Evolutionary conservation across 2,888 invertebrate genomes (phyloP).

Genomic region (Galeruca laticollis): DNA sequence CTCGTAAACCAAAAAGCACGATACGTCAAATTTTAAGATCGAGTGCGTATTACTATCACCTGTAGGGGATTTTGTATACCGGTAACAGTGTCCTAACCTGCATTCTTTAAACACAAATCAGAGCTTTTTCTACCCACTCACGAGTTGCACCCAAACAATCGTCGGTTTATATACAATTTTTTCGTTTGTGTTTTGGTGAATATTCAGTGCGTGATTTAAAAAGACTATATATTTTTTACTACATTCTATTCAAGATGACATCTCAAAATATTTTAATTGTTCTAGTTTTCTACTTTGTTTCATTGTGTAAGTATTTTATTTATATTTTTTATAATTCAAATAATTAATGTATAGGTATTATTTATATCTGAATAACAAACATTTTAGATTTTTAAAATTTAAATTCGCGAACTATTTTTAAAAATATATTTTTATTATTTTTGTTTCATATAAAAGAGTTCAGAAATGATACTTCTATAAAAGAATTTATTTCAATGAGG

Average conservation of each 20-base stretch:
- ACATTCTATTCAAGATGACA: conserved; percentile 7
- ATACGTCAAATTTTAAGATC: conserved; percentile 32
- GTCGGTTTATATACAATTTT: conserved; percentile 23
- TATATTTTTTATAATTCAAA: too few relatives aligned
- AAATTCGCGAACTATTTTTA: too few relatives aligned
- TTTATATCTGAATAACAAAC: too few relatives aligned
- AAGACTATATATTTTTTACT: background rate
- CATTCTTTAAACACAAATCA: conserved; percentile 34
- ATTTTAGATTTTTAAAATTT: too few relatives aligned
- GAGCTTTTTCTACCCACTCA: conserved; percentile 39
- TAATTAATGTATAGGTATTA: too few relatives aligned
- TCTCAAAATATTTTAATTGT: too few relatives aligned
- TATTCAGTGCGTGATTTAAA: conserved; percentile 5
- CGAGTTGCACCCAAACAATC: conserved; percentile 30
- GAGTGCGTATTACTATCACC: conserved; percentile 31
- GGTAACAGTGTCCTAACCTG: conserved; percentile 15
- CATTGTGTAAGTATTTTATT: too few relatives aligned
- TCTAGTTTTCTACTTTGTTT: too few relatives aligned
- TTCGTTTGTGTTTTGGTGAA: conserved; percentile 18
- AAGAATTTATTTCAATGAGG: too few relatives aligned
- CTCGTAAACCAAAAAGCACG: conserved; percentile 47
- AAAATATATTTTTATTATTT: too few relatives aligned
- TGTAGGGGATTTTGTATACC: conserved; percentile 37
- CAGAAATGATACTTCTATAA: too few relatives aligned
- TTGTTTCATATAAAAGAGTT: too few relatives aligned